Base-by-base conservation (phyloP, 1,140 invertebrate genomes). In the Magallana gigas region DNA sequence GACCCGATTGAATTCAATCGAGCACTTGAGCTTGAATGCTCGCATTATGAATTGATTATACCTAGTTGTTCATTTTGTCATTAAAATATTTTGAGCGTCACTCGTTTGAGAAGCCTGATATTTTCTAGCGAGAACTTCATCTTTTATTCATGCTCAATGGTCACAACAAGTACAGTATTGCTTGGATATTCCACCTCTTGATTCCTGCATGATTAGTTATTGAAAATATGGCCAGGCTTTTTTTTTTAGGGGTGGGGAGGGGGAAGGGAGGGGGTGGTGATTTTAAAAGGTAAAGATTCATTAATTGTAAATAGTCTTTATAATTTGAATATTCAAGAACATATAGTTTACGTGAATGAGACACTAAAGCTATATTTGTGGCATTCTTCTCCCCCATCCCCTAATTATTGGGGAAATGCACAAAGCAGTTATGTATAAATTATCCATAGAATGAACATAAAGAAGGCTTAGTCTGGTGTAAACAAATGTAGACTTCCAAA, bases 11-110 rank as follows among this genome's bases (percentile, higher is more conserved):
- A 76, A 29, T 23, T 76, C 36, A 29, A 76, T 18, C 8, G 18
- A 76, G 29, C 8, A 11, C 68, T 76, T 76, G 68, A 76, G 68
- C 23, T 76, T 76, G 18, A 29, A 71, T 71, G 64, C 64, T 29
- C 29, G 18, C 18, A 76, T 23, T 76, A 76, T 76, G 68, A 23
- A 76, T 76, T 76, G 68, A 76, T 76, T 76, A 48, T 48, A 23
- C 23, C 60, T 14, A 62, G 14, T 62, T 48, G 36, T 48, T 76
- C 68, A 76, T 18, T 76, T 76, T 76, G 68, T 76, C 68, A 29
- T 29, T 29, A 76, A 76, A 36, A 76, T 29, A 76, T 76, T 76
- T 29, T 29, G 68, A 11, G 12, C 12, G 68, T 36, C 68, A 76
- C 9, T 29, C 4, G 8, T 18, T 76, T 76, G 68, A 29, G 68